Evolutionary conservation across 1,140 invertebrate genomes (phyloP), one percentile per base, ranked within the genome.

Genomic region (Atta colombica): DNA sequence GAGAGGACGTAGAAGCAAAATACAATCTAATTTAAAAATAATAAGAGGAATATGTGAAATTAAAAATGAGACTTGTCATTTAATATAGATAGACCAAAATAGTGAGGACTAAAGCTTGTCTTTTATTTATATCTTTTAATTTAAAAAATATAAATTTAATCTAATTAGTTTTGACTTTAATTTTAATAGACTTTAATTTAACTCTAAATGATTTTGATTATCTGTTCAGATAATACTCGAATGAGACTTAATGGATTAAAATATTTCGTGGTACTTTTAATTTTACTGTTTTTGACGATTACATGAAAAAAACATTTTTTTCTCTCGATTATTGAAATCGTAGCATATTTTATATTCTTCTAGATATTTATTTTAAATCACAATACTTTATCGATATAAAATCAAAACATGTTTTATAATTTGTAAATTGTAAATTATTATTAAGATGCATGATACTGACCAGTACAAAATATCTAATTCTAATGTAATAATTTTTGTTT

Each of bases 71-170:
- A 39, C 35, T 39, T 39, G 35, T 39, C 35, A 3, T 35, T 35
- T 35, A 39, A 8, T 39, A 31, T 16, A 39, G 35, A 45, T 45
- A 14, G 39, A 68, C 0, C 10, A 18, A 8, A 3, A 66, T 31
- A n/a, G 18, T 8, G 7, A 39, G 1, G 39, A 8, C 31, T n/a
- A 18, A 18, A 35, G 31, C 3, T 66, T 39, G 31, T 35, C 31
- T 35, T n/a, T n/a, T 66, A 39, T n/a, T 39, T 66, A 10, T 35
- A 3, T n/a, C 18, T n/a, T 39, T 66, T 39, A 66, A 39, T 39
- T 6, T 66, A n/a, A 66, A 39, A n/a, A 39, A 66, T 66, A 7
- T 66, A 39, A 45, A 81, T 81, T 60, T 60, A 71, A 78, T 69
- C 58, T 69, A 66, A 78, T n/a, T 28, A 39, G 49, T 69, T 68